Evolutionary conservation across 2,888 invertebrate species (phyloP).

Genomic region (Aproaerema taeniolella): DNA sequence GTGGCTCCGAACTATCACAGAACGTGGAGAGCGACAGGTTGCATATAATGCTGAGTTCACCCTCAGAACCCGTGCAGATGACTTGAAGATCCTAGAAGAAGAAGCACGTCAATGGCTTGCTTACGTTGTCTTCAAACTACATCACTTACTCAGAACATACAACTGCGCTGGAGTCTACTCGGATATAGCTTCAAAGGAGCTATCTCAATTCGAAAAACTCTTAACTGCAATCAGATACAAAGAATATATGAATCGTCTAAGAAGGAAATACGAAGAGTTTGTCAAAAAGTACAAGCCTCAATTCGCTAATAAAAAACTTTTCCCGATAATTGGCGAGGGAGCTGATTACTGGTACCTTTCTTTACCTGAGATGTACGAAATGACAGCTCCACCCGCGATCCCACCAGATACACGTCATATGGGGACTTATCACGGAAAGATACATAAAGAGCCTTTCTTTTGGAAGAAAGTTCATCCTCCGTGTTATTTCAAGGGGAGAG

Average conservation of each 20-base stretch:
- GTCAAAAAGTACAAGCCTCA: constrained; percentile 59
- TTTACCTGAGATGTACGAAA: constrained; percentile 66
- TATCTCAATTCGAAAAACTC: constrained; percentile 61
- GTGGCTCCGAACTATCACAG: constrained; percentile 55
- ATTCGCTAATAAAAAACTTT: constrained; percentile 60
- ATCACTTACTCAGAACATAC: constrained; percentile 59
- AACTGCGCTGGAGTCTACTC: constrained; percentile 61
- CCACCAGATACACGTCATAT: constrained; percentile 34
- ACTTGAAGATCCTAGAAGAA: constrained; percentile 57
- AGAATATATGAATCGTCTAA: constrained; percentile 61
- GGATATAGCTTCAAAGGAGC: constrained; percentile 41
- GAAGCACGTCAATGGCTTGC: constrained; percentile 67
- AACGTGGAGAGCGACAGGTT: constrained; percentile 52
- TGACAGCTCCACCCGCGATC: constrained; percentile 37
- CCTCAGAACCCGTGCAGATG: constrained; percentile 57
- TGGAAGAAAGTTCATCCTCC: constrained; percentile 49
- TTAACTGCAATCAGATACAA: constrained; percentile 61
- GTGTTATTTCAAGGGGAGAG: constrained; percentile 34
- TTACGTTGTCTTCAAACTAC: constrained; percentile 64
- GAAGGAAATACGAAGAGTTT: constrained; percentile 60
- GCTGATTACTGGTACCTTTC: constrained; percentile 69
- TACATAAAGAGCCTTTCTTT: constrained; percentile 59
- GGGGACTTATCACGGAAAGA: constrained; percentile 46
- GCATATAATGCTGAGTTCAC: constrained; percentile 63
- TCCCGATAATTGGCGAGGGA: constrained; percentile 66